Evolutionary conservation across 1,140 invertebrate genomes (phyloP), one percentile per base, ranked within the genome.

Genomic region (Chironomus striatipennis): DNA sequence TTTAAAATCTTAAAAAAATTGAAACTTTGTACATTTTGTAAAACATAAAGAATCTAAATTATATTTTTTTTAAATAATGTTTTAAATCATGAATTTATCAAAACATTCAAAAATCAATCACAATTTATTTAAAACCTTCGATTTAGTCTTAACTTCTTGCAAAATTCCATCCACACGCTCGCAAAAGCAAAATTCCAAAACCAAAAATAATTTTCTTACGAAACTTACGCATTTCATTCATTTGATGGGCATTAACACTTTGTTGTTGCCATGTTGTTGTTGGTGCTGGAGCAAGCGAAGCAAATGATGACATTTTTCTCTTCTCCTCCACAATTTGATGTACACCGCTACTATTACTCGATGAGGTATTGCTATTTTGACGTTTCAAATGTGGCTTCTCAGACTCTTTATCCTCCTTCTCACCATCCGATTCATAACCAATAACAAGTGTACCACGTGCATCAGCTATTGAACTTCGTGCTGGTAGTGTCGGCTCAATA

Each of bases 221-320:
- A 17, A 70, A 42, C 73, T 74, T 72, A 75, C 73, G 70, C 20
- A 43, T 47, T 42, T 74, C 17, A 43, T 76, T 70, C 3, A 24
- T 10, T 73, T 76, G 73, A n/a, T 74, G 21, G 8, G 21, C 64
- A 42, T 75, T 83, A 78, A 84, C 76, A 64, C 79, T 84, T 78
- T 92, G 91, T 78, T 94, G 90, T 78, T 94, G 92, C 93, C 93
- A 95, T n/a, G 93, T 95, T 12, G 93, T 95, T 1, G 91, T 93
- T 80, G 90, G 93, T 4, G 89, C 47, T 4, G 47, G 85, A 47
- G 93, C 81, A 12, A 90, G 21, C 89, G 74, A 79, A 77, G 76
- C 74, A 83, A 76, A 79, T 5, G 80, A 81, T 17, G 79, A 15
- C 65, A 70, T 79, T 18, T 81, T 81, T 7, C 80, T 79, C 70